These are phyloP conservation scores for Prenolepis imparis DNA, from an alignment of 2,888 invertebrate genomes.

Conservation along the genomic window DNA sequence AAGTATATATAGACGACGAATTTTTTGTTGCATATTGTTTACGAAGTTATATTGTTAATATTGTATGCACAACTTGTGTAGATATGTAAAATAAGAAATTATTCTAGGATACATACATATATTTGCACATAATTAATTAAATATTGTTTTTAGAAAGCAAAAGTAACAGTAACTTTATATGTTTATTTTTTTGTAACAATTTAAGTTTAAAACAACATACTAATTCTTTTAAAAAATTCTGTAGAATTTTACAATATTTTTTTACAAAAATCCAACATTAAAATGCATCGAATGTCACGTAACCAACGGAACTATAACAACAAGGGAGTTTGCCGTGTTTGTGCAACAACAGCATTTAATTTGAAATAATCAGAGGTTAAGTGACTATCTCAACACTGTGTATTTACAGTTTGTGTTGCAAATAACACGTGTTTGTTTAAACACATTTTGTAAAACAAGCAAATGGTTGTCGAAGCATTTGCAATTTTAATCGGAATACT, in stretches of 20 bases:
- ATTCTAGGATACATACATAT: not conserved
- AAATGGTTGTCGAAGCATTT: not conserved
- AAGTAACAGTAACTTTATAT: not conserved
- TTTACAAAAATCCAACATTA: not conserved
- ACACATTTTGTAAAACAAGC: not conserved
- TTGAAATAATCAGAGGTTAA: not conserved
- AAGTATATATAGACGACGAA: not conserved
- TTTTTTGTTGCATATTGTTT: not conserved
- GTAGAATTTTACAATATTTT: not conserved
- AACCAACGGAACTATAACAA: not conserved
- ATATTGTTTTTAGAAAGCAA: not conserved
- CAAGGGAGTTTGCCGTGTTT: not conserved
- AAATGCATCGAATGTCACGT: not conserved
- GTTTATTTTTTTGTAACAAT: not conserved
- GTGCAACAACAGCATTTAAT: slow-evolving; percentile 1
- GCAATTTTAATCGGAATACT: not conserved
- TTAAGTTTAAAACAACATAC: not conserved
- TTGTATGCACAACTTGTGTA: not conserved
- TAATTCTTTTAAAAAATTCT: not conserved
- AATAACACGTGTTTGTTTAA: not conserved
- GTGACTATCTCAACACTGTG: not conserved
- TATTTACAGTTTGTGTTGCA: not conserved
- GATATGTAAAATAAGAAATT: not conserved
- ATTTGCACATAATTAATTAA: not conserved
- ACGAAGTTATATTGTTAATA: not conserved